Percentiles rank a stretch among this genome's conserved stretches.
Evolutionary conservation across 2,113 vertebrate genomes (phyloP).

Genomic region (Hemiprocne comata): DNA sequence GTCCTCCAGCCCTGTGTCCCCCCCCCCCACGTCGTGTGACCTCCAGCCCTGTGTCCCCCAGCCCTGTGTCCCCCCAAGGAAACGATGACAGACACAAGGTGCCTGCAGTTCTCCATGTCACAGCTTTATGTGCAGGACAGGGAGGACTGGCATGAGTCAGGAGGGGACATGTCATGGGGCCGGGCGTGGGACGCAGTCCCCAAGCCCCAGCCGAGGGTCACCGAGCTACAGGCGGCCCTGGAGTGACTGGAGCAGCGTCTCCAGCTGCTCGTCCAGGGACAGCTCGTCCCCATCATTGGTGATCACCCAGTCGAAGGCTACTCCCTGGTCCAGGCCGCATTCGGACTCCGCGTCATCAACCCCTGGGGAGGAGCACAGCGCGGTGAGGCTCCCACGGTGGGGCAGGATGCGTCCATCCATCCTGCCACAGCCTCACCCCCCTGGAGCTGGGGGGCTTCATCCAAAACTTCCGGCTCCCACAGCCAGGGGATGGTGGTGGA

Average conservation of each 20-base stretch:
- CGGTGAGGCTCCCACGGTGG: not conserved
- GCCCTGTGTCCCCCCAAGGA: not conserved
- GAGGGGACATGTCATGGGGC: not conserved
- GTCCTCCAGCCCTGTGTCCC: not conserved
- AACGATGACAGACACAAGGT: not conserved
- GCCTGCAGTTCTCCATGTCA: rapidly evolving
- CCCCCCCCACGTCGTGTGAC: not conserved
- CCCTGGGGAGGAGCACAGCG: not conserved
- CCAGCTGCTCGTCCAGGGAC: conserved; percentile 79
- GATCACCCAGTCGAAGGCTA: conserved; percentile 84
- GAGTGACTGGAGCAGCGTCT: conserved; percentile 67
- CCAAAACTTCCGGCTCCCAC: not conserved
- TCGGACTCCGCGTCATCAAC: conserved; percentile 90
- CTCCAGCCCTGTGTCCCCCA: not conserved
- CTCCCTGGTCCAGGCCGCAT: conserved; percentile 86
- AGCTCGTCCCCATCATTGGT: conserved; percentile 76
- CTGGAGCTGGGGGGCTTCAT: not conserved
- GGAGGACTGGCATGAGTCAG: not conserved
- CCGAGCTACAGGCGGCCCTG: not conserved
- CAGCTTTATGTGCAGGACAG: conserved; percentile 13
- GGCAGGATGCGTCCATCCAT: not conserved
- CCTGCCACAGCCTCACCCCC: not conserved
- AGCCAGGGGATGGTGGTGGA: not conserved
- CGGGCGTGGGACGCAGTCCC: rapidly evolving
- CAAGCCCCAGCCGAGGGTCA: not conserved